Evolutionary conservation across 2,113 vertebrate species (phyloP), one percentile per base, ranked within the genome.

Genomic region (Callionymus lyra): DNA sequence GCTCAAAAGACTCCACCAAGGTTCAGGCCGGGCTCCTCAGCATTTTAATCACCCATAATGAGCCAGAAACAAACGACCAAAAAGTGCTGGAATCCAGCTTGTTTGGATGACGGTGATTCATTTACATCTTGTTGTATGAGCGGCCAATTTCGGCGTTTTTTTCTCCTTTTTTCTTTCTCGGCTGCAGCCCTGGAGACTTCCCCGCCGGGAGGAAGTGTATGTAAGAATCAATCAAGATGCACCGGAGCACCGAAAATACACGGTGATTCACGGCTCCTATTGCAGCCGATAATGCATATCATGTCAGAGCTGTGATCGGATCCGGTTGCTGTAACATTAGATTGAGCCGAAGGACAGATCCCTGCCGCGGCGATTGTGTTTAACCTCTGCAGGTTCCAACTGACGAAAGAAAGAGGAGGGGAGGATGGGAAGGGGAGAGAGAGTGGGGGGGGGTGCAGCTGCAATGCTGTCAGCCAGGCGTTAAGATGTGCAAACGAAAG

Each of bases 41-140:
- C 70, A 74, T 84, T 75, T 78, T 69, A 81, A 80, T 77, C 59
- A 74, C 47, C 41, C 43, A 31, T 68, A 76, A 84, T 70, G 63
- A 72, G 71, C 44, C 12, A 52, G 41, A 57, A 70, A 72, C 60
- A 48, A 70, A n/a, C n/a, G 53, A 16, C 70, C 49, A 58, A 58
- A 56, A 68, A 42, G 2, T 38, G 35, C 44, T 56, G 18, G 32
- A 48, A 59, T 55, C 44, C 32, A 43, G 39, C 42, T 27, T 53
- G 45, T 63, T 65, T 50, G 37, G 44, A 19, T 68, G 41, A 65
- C 32, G 50, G 58, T 48, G 34, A 55, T 72, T 69, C 49, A 75
- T 68, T 68, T 36, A n/a, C n/a, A n/a, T n/a, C 19, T 41, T 38
- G 17, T 6, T 6, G 32, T 39, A 41, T 63, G 41, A 39, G 54